Evolutionary conservation across 2,797 vertebrate genomes (phyloP), one percentile per base, ranked within the genome.

Genomic region (Pelobates cultripes): DNA sequence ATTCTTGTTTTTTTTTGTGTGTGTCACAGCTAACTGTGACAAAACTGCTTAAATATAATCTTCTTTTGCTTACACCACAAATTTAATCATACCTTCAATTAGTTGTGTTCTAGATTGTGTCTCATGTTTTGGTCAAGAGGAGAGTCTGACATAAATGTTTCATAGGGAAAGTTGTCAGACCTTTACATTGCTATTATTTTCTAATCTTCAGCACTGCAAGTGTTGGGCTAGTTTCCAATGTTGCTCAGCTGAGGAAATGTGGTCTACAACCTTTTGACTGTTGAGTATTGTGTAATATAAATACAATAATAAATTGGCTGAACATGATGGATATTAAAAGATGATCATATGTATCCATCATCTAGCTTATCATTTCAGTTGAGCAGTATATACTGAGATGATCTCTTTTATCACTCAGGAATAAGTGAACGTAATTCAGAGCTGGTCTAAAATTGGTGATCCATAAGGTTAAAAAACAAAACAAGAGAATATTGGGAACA

Each of bases 41-140:
- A 79, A 79, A 64, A 60, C 44, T 41, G 60, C 57, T 79, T 14
- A 79, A 68, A 60, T 60, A 28, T 80, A 80, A 80, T 74, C 78
- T 73, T 61, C 63, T 73, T 61, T 14, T n/a, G 9, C 70, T 73
- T 68, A 57, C 15, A 40, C 47, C 60, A 43, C 70, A 61, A 55
- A 80, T 80, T 53, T 74, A 80, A 80, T 80, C 78, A 74, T 61
- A 68, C 61, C 61, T 74, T 80, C 63, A 73, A 28, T 73, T 70
- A 73, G 51, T 47, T 66, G 63, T 7, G 40, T 73, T 67, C 40
- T 41, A 43, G 55, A 47, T 73, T 63, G 43, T 70, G 61, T 80
- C 28, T 80, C 45, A 43, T 68, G 78, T 66, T 55, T 42, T 45
- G 78, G 78, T 73, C 45, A 44, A 43, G 64, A 79, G 77, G 77